phyloP scores from a whole-genome alignment of 1,140 invertebrate species.

The Sinonovacula constricta region DNA sequence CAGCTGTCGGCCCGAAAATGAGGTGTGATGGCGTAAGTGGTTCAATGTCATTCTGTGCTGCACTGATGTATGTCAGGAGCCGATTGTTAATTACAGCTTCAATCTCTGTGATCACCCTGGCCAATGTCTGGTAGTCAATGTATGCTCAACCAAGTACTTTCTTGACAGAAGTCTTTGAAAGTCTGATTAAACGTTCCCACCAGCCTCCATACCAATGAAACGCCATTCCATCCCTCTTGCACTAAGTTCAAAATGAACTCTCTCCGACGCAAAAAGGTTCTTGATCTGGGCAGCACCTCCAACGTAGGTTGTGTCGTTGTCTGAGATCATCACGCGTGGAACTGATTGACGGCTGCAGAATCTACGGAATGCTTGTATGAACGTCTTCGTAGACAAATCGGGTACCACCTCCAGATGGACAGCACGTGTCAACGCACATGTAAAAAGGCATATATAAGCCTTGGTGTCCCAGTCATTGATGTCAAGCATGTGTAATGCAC shows the following conservation, averaged over 20 bases:
- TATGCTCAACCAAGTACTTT: neutral
- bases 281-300: no score
- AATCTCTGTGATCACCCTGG: neutral
- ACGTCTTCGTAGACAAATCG: neutral
- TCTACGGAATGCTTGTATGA: neutral
- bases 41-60: neutral
- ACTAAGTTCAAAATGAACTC: neutral
- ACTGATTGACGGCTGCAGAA: neutral
- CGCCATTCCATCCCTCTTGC: neutral
- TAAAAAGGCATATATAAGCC: neutral
- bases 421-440: slow-evolving; percentile 1
- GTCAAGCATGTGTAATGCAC: neutral
- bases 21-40: neutral
- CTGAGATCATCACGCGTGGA: neutral
- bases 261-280: neutral
- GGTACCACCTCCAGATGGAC: slow-evolving; percentile 7
- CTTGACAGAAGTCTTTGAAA: neutral
- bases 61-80: neutral
- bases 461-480: neutral
- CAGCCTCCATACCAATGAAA: neutral
- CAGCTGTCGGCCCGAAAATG: neutral
- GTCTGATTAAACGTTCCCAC: neutral
- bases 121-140: neutral
- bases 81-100: neutral
- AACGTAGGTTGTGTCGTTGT: neutral